phyloP scores from a whole-genome alignment of 2,888 invertebrate genomes.

The Scaeva pyrastri region DNA sequence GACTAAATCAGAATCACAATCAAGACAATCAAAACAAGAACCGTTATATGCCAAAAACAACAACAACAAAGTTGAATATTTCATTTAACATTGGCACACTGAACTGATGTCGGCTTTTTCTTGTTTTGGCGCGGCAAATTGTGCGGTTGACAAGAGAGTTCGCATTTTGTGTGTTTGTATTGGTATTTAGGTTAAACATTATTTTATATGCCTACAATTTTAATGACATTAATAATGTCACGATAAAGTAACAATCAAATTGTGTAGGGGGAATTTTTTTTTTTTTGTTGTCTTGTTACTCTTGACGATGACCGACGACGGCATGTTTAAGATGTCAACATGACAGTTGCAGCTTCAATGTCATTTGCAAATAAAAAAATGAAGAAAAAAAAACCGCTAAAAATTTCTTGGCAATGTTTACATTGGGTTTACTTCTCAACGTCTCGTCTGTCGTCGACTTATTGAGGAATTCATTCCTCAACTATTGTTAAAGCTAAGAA shows the following conservation, averaged over 20 bases:
- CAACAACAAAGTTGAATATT: neutral
- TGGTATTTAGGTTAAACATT: constrained; percentile 36
- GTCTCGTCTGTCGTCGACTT: neutral
- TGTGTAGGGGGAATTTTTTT: neutral
- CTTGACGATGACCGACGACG: neutral
- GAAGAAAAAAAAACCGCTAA: neutral
- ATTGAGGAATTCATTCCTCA: neutral
- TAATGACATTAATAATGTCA: constrained; percentile 22
- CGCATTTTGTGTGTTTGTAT: constrained; percentile 25
- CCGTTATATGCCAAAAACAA: constrained; percentile 1
- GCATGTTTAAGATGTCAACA: neutral
- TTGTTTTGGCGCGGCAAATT: no score
- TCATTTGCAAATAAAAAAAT: neutral
- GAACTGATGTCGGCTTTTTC: constrained; percentile 9
- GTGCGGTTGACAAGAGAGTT: constrained; percentile 42
- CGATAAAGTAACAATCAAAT: neutral
- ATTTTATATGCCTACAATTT: constrained; percentile 29
- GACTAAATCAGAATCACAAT: neutral
- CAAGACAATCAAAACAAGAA: constrained; percentile 11
- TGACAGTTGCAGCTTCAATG: constrained; percentile 21
- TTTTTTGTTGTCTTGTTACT: no score
- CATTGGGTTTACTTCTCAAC: neutral
- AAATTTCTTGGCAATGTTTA: neutral
- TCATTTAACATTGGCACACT: constrained; percentile 21
- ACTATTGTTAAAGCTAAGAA: neutral